Conservation (phyloP, 2,797 vertebrate species). For the Mallotus villosus region DNA sequence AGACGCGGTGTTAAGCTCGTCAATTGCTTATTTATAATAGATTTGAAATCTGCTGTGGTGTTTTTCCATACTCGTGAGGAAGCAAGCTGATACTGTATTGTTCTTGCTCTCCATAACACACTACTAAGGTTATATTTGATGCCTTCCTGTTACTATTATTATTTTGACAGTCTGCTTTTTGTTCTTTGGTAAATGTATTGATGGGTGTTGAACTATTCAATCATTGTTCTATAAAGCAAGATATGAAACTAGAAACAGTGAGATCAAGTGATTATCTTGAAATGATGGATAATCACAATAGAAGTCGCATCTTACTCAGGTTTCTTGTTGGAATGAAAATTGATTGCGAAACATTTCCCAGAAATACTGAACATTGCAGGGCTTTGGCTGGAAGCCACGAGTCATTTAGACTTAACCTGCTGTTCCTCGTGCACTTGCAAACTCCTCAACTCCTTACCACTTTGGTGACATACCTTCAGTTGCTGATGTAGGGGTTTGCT, state of each 20-base stretch:
- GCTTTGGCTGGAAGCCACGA: background rate
- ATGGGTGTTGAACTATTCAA: background rate
- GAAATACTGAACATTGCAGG: background rate
- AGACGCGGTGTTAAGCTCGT: slow-evolving; percentile 36
- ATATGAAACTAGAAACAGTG: background rate
- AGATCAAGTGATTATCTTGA: background rate
- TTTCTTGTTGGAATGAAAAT: slow-evolving; percentile 1
- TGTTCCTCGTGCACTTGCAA: no score
- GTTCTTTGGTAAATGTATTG: no score
- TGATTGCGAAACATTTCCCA: background rate
- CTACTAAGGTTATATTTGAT: background rate
- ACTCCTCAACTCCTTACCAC: no score
- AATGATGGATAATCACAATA: background rate
- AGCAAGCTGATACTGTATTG: background rate
- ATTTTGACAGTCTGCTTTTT: background rate
- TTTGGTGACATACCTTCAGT: no score
- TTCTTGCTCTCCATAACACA: no score
- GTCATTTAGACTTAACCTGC: background rate
- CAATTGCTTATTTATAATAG: slow-evolving; percentile 10
- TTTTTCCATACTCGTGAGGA: slow-evolving; percentile 22
- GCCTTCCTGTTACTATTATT: background rate
- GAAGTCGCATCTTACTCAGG: background rate
- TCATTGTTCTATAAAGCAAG: background rate
- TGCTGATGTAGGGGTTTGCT: no score
- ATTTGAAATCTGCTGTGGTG: slow-evolving; percentile 12